Conservation (phyloP, 2,797 vertebrate genomes). For the Echiichthys vipera region DNA sequence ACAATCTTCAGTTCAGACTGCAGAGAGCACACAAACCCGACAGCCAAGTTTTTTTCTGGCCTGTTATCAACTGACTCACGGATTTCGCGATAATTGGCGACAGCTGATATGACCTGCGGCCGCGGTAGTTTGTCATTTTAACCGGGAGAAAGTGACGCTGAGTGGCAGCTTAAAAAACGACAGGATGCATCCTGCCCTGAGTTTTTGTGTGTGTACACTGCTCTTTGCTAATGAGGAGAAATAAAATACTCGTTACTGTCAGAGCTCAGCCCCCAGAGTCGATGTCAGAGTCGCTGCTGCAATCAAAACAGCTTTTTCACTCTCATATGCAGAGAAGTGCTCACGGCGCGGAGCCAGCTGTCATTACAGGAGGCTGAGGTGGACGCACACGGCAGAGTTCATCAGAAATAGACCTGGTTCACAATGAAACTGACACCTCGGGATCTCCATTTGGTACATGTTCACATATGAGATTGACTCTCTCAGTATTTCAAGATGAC, state of each 20-base stretch:
- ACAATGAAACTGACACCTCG: too few species aligned
- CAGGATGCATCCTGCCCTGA: too few species aligned
- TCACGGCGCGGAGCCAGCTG: background rate
- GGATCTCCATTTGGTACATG: too few species aligned
- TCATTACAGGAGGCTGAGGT: background rate
- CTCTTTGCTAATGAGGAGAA: background rate
- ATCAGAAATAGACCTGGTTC: too few species aligned
- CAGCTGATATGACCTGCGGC: background rate
- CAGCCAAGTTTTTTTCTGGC: background rate
- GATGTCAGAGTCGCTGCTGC: background rate
- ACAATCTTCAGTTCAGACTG: background rate
- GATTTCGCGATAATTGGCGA: too few species aligned
- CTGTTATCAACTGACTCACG: background rate
- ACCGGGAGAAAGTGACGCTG: background rate
- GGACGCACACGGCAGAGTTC: background rate
- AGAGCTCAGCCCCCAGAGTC: background rate
- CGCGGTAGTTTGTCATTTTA: background rate
- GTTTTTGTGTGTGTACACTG: background rate
- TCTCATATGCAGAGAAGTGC: background rate
- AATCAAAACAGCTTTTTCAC: background rate
- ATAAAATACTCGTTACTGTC: background rate
- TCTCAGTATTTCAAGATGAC: too few species aligned
- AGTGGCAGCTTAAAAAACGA: too few species aligned
- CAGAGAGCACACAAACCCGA: background rate
- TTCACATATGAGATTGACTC: too few species aligned